Conservation (phyloP, 1,140 invertebrate genomes). For the Drosophila rhopaloa region DNA sequence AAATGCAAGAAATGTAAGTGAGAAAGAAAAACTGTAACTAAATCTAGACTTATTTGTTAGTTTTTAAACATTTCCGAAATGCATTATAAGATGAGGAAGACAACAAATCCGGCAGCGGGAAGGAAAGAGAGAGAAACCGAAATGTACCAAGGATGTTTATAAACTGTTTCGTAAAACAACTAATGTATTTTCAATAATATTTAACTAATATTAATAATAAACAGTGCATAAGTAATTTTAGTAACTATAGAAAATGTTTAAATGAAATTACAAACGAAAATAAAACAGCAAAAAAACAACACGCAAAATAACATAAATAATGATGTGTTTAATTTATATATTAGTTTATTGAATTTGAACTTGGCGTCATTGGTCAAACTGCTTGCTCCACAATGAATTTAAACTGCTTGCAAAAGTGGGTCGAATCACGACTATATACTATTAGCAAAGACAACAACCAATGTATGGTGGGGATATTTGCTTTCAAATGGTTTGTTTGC, state of each 20-base stretch:
- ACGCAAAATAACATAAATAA: constrained; percentile 23
- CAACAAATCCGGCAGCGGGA: constrained; percentile 19
- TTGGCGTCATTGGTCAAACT: background rate
- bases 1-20: constrained; percentile 54
- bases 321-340: background rate
- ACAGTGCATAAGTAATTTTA: constrained; percentile 84
- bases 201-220: constrained; percentile 83
- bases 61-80: constrained; percentile 70
- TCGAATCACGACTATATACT: background rate
- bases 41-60: constrained; percentile 82
- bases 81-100: constrained; percentile 43
- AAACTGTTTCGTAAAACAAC: constrained; percentile 81
- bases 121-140: constrained; percentile 38
- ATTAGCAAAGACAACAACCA: background rate
- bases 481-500: background rate
- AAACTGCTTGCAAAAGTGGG: background rate
- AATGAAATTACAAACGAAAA: constrained; percentile 83
- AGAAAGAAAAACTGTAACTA: constrained; percentile 80
- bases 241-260: constrained; percentile 85
- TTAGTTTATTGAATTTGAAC: background rate
- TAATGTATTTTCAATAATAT: constrained; percentile 84
- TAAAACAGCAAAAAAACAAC: constrained; percentile 61
- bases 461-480: background rate
- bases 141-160: constrained; percentile 82
- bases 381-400: background rate